These are phyloP conservation scores for Eutrigla gurnardus DNA, from an alignment of 2,797 vertebrate genomes.

Conservation along the genomic window DNA sequence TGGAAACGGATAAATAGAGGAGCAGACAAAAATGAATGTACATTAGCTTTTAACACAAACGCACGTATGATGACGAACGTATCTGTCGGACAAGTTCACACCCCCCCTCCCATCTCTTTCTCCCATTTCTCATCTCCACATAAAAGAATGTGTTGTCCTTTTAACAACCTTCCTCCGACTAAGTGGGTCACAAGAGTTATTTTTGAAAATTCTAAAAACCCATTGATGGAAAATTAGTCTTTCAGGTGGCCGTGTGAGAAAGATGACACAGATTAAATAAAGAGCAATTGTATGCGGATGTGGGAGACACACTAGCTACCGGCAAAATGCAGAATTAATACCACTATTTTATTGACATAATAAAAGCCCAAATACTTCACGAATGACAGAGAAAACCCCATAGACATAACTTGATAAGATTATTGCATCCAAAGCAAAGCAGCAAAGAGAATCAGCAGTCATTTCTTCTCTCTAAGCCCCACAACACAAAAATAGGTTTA, in stretches of 20 bases:
- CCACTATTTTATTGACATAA: background rate
- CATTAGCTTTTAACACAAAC: background rate
- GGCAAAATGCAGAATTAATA: conserved; percentile 5
- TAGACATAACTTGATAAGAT: background rate
- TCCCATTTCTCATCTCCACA: conserved; percentile 26
- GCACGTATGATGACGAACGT: conserved; percentile 22
- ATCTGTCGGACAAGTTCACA: conserved; percentile 18
- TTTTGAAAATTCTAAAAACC: conserved; percentile 31
- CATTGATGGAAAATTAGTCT: conserved; percentile 17
- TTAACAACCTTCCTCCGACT: conserved; percentile 49
- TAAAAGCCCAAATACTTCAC: background rate
- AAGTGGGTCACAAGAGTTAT: conserved; percentile 35
- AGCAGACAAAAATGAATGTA: conserved; percentile 3
- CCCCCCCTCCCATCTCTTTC: conserved; percentile 15
- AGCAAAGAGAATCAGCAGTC: conserved; percentile 13
- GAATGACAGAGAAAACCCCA: background rate
- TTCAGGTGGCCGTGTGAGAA: conserved; percentile 14
- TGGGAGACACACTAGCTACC: background rate
- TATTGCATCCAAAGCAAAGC: conserved; percentile 3
- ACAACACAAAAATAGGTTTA: conserved; percentile 20
- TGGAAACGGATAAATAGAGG: background rate
- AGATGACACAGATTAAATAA: background rate
- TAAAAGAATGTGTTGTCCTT: conserved; percentile 38
- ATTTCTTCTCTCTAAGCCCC: background rate
- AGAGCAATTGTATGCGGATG: conserved; percentile 4